Percentiles rank a stretch among this genome's conserved stretches.
phyloP scores from a whole-genome alignment of 1,140 invertebrate genomes.

The Daktulosphaira vitifoliae region DNA sequence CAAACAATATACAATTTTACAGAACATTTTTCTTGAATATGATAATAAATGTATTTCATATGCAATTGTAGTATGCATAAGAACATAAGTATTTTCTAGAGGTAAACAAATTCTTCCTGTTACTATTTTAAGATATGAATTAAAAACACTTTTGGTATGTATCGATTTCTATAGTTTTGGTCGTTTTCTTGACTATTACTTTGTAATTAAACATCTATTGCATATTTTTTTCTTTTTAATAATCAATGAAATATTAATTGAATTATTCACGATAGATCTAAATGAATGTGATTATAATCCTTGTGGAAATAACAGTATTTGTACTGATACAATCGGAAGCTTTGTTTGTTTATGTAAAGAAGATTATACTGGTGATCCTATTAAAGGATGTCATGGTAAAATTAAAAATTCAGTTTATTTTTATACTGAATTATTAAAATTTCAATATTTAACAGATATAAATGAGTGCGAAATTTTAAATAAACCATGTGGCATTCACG shows the following conservation, averaged over 20 bases:
- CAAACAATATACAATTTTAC: too few species aligned
- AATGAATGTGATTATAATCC: slow-evolving; percentile 79
- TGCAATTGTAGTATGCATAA: background rate
- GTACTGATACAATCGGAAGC: slow-evolving; percentile 77
- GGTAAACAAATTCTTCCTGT: slow-evolving; percentile 14
- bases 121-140: background rate
- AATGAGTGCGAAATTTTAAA: slow-evolving; percentile 77
- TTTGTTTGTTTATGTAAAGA: slow-evolving; percentile 72
- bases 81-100: background rate
- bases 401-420: too few species aligned
- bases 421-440: background rate
- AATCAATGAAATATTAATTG: background rate
- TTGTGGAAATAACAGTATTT: slow-evolving; percentile 75
- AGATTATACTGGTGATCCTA: slow-evolving; percentile 76
- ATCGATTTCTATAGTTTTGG: slow-evolving; percentile 11
- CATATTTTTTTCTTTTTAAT: slow-evolving; percentile 3
- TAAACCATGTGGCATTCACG: slow-evolving; percentile 74
- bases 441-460: slow-evolving; percentile 54
- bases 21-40: too few species aligned
- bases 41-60: too few species aligned
- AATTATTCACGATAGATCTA: slow-evolving; percentile 56
- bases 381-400: slow-evolving; percentile 62
- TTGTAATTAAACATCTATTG: background rate
- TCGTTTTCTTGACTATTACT: slow-evolving; percentile 8
- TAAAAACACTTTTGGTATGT: slow-evolving; percentile 7